Evolutionary conservation across 2,113 vertebrate species (phyloP), one percentile per base, ranked within the genome.

Genomic region (Podarcis cretensis): DNA sequence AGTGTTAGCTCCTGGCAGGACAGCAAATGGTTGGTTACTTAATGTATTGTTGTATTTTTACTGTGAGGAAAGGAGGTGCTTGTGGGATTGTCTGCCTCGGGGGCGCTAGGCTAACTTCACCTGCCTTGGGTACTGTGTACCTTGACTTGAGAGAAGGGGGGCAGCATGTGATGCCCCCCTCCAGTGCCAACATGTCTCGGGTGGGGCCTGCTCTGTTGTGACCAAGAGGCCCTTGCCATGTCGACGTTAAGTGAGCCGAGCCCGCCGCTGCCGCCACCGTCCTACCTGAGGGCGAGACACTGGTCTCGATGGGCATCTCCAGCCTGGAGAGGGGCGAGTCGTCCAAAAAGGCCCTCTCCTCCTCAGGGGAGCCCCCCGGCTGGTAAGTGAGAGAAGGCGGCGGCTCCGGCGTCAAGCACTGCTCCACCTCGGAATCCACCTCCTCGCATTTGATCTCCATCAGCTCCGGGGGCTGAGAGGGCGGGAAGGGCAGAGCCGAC

Each of bases 371-470:
- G 37, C 95, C 96, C 59, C 14, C 81, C n/a, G 97, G 97, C 86
- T 95, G 95, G 81, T 96, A 97, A 71, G 96, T 92, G 95, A 98
- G 94, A 91, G 97, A 95, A 2, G 97, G 94, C 0, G 95, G 95
- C 32, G 95, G 94, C 37, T 97, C 96, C 0, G 97, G 96, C 89
- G 95, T 97, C 93, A 97, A 90, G 91, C 97, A 91, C 84, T 92
- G 96, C 21, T 84, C 87, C 8, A 98, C 98, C 12, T 98, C 98
- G 4, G 97, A 95, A 89, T 97, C 96, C 80, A 97, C 96, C 92
- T 98, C 97, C 90, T 98, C 98, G 92, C 97, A 97, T 90, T 98
- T 98, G 83, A 98, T 97, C 57, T 97, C 98, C 95, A 97, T 95
- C 2, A 97, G 94, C 73, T 98, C 97, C 1, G 96, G 87, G 94